These are phyloP conservation scores for Dendrocincla tyrannina DNA, from an alignment of 2,797 vertebrate genomes.

Conservation along the genomic window DNA sequence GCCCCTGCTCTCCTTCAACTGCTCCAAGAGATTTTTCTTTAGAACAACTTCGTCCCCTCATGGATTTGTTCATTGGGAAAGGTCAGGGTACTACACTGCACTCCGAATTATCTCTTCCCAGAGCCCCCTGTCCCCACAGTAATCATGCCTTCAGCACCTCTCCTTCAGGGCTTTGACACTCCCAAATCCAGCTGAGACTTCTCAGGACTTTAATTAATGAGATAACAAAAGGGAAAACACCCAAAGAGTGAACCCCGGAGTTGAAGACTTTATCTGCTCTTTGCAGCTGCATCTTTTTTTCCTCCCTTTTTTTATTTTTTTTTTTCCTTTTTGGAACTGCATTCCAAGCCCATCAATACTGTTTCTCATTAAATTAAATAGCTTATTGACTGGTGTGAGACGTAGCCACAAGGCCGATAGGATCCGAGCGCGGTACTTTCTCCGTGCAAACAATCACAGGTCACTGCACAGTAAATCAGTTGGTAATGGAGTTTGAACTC, in stretches of 20 bases:
- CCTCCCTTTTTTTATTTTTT: fast-evolving
- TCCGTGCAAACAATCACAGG: slow-evolving; percentile 80
- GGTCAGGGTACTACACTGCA: background rate
- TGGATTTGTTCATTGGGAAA: background rate
- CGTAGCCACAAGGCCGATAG: slow-evolving; percentile 78
- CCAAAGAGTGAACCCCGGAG: slow-evolving; percentile 79
- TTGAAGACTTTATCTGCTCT: slow-evolving; percentile 92
- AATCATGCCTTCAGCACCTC: slow-evolving; percentile 37
- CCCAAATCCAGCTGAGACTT: slow-evolving; percentile 12
- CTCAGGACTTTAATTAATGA: slow-evolving; percentile 56
- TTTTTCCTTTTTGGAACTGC: slow-evolving; percentile 64
- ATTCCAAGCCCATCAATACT: slow-evolving; percentile 88
- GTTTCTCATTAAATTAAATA: slow-evolving; percentile 96
- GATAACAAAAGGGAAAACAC: slow-evolving; percentile 64
- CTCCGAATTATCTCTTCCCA: background rate
- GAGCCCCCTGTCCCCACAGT: background rate
- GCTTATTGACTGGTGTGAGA: slow-evolving; percentile 93
- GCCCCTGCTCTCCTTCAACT: background rate
- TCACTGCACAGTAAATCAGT: slow-evolving; percentile 89
- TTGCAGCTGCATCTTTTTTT: slow-evolving; percentile 83
- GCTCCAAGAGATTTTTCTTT: background rate
- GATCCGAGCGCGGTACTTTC: slow-evolving; percentile 75
- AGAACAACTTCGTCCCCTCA: background rate
- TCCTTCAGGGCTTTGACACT: background rate
- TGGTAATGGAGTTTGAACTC: slow-evolving; percentile 87